A percentile compares a stretch with the other conserved stretches of the same genome.
These are phyloP conservation scores for Danaus plexippus DNA, from an alignment of 1,140 invertebrate genomes.

Conservation along the genomic window DNA sequence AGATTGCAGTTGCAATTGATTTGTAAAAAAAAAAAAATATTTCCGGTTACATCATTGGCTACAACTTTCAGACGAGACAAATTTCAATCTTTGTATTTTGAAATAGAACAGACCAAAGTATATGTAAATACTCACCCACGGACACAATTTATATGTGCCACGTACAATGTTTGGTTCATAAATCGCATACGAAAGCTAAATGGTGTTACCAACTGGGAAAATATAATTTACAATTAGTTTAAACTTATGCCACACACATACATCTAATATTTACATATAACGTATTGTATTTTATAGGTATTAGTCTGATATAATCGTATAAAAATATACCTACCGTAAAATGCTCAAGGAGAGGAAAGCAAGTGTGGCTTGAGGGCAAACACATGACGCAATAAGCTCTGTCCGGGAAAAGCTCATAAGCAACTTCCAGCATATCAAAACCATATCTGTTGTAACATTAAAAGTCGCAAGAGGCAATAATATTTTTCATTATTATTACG, in stretches of 20 bases:
- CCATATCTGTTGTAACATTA: constrained; percentile 40
- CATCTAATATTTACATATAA: no score
- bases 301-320: background rate
- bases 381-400: constrained; percentile 78
- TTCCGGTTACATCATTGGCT: no score
- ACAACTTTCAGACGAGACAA: no score
- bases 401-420: constrained; percentile 78
- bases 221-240: constrained; percentile 1
- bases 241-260: background rate
- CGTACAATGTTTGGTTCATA: constrained; percentile 48
- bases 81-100: no score
- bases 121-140: constrained; percentile 41
- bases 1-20: background rate
- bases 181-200: constrained; percentile 35
- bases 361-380: constrained; percentile 73
- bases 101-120: no score
- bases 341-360: constrained; percentile 74
- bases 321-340: constrained; percentile 63
- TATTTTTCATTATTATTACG: background rate
- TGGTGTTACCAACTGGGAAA: constrained; percentile 51
- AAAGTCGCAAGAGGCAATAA: constrained; percentile 1
- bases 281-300: no score
- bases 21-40: no score
- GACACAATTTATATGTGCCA: constrained; percentile 55
- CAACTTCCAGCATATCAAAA: constrained; percentile 74